phyloP scores from a whole-genome alignment of 1,140 invertebrate species.

The Stegodyphus dumicola region DNA sequence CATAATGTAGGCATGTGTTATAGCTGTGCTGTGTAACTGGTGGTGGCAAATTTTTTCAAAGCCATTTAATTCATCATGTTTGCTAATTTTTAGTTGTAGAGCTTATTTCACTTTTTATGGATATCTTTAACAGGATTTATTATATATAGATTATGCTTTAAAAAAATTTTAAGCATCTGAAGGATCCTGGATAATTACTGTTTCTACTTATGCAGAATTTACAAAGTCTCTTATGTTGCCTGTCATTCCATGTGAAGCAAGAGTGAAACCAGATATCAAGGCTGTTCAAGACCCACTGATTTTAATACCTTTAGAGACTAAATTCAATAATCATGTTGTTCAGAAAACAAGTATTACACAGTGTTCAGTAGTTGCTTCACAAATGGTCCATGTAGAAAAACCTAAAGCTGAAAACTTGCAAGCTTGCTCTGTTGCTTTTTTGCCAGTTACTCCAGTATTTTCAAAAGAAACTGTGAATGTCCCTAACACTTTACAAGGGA shows the following conservation, averaged over 20 bases:
- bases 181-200: not conserved
- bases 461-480: conserved; percentile 8
- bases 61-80: too few relatives aligned
- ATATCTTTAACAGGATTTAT: not conserved
- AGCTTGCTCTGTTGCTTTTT: conserved; percentile 47
- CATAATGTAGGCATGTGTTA: too few relatives aligned
- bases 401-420: conserved; percentile 50
- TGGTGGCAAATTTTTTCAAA: too few relatives aligned
- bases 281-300: conserved; percentile 30
- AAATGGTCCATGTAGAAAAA: conserved; percentile 56
- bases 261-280: conserved; percentile 14
- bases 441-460: conserved; percentile 36
- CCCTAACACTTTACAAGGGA: not conserved
- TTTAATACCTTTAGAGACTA: conserved; percentile 23
- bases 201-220: conserved; percentile 34
- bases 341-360: not conserved
- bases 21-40: too few relatives aligned
- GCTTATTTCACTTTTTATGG: too few relatives aligned
- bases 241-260: not conserved
- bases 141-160: not conserved
- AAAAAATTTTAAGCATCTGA: not conserved
- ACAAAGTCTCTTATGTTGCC: conserved; percentile 29
- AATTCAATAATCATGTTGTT: conserved; percentile 4
- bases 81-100: too few relatives aligned
- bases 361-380: not conserved